phyloP scores from a whole-genome alignment of 1,140 invertebrate species.

The Orussus abietinus region DNA sequence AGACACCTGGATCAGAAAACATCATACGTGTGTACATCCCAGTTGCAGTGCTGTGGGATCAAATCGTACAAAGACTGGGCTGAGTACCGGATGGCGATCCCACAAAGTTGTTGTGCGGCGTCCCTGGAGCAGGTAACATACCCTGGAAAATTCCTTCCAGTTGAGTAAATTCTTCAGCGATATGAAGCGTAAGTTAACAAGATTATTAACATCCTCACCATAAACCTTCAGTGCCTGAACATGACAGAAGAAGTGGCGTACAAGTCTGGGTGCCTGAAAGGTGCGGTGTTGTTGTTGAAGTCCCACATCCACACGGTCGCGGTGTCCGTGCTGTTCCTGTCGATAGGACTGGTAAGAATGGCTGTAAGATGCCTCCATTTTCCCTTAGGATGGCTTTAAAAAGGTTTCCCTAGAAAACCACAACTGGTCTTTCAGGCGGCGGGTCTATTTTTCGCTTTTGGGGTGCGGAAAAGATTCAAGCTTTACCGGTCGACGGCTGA shows the following conservation, averaged over 20 bases:
- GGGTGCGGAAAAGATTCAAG: slow-evolving; percentile 20
- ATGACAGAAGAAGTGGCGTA: slow-evolving; percentile 28
- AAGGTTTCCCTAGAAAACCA: slow-evolving; percentile 2
- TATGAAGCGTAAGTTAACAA: too few species aligned
- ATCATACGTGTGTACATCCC: neutral
- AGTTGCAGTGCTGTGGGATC: slow-evolving; percentile 35
- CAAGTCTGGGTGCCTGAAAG: slow-evolving; percentile 28
- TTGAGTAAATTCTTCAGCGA: too few species aligned
- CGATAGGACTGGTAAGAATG: slow-evolving; percentile 21
- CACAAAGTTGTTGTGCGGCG: slow-evolving; percentile 30
- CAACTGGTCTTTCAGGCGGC: slow-evolving; percentile 10
- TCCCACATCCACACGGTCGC: slow-evolving; percentile 27
- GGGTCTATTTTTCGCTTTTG: slow-evolving; percentile 21
- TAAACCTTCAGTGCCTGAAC: slow-evolving; percentile 24
- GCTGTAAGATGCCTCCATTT: slow-evolving; percentile 4
- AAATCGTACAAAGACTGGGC: slow-evolving; percentile 30
- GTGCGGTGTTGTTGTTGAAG: slow-evolving; percentile 23
- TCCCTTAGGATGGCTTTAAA: slow-evolving; percentile 8
- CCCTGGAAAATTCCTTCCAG: too few species aligned
- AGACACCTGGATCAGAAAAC: neutral
- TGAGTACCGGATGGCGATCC: slow-evolving; percentile 23
- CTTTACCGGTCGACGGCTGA: slow-evolving; percentile 8
- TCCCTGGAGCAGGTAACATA: slow-evolving; percentile 25
- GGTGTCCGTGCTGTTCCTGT: slow-evolving; percentile 22
- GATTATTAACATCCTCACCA: neutral